A percentile compares a stretch with the other conserved stretches of the same genome.
These are phyloP conservation scores for Leptobrachium ailaonicum DNA, from an alignment of 2,113 vertebrate genomes.

Conservation along the genomic window DNA sequence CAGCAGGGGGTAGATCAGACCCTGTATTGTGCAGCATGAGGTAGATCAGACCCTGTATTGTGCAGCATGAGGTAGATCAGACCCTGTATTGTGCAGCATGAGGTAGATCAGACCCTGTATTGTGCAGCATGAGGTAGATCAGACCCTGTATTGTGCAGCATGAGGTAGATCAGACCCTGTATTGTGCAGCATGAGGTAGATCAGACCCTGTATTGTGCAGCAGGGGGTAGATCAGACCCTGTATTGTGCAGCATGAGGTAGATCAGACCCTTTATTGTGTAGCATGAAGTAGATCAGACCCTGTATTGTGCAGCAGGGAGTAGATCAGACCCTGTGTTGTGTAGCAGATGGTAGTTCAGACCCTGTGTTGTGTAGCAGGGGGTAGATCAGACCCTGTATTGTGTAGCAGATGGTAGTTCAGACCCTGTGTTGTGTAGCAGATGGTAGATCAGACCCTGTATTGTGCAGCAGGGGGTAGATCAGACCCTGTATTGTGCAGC, in stretches of 20 bases:
- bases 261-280: constrained; percentile 1
- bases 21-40: no score
- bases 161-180: background rate
- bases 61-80: no score
- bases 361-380: background rate
- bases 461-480: background rate
- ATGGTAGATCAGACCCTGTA: background rate
- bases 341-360: background rate
- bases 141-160: no score
- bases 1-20: background rate
- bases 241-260: background rate
- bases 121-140: no score
- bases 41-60: no score
- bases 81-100: no score
- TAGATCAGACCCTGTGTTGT: background rate
- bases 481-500: background rate
- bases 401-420: background rate
- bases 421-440: constrained; percentile 2
- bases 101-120: no score
- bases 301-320: background rate
- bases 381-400: background rate
- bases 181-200: background rate
- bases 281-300: constrained; percentile 1
- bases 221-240: background rate
- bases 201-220: background rate